Evolutionary conservation across 1,140 invertebrate genomes (phyloP), one percentile per base, ranked within the genome.

Genomic region (Andricus grossulariae): DNA sequence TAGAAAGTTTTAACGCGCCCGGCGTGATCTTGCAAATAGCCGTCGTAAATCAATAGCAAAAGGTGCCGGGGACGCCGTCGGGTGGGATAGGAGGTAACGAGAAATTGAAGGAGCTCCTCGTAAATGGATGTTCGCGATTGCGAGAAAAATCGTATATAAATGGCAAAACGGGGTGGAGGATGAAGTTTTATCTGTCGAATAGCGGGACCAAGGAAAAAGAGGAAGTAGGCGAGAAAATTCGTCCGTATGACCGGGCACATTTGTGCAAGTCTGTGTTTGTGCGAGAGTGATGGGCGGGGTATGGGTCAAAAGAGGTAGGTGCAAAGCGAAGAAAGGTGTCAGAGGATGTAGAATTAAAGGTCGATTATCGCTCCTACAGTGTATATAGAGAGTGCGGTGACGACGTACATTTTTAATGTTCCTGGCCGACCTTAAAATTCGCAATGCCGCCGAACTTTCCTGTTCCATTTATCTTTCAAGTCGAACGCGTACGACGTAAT

Each of bases 61-160:
- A 66, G 50, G 50, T 21, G 72, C 49, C 60, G 49, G 19, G 51
- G 49, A 25, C 19, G 76, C 54, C 73, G 79, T 72, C 77, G 79
- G 78, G 57, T 74, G 50, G 51, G 71, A 76, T 71, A 39, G 57
- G 21, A 76, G 81, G 85, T 87, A 89, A 89, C 88, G 87, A 89
- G 87, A 87, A 88, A 88, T 88, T 88, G 87, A 89, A 87, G 86
- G 81, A 88, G 86, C 87, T 75, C 77, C 50, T 82, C 81, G 86
- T 87, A 88, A 89, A 89, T 89, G 88, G 88, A 88, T 88, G 87
- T 88, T 88, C 83, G 83, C 87, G 87, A 88, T 89, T 89, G 87
- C 86, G 87, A 87, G 86, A 88, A 89, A 89, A 88, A 88, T 89
- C 88, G 86, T 89, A 85, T 88, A 88, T 88, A 89, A 89, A 88